phyloP scores from a whole-genome alignment of 2,113 vertebrate species.

The Todiramphus chloris region DNA sequence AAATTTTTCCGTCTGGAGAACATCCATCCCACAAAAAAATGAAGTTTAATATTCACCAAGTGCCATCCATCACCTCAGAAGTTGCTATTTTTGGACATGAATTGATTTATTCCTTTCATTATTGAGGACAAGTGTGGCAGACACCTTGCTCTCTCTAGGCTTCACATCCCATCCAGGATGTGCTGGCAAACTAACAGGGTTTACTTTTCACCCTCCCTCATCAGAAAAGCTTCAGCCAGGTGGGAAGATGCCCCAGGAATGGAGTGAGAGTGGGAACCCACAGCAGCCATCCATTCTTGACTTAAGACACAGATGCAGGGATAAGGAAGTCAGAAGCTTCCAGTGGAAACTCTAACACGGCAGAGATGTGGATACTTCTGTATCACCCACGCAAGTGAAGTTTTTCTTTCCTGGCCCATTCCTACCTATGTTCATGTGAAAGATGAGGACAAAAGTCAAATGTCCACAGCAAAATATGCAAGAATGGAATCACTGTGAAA shows the following conservation, averaged over 20 bases:
- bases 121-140: not conserved
- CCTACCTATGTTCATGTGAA: not conserved
- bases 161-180: not conserved
- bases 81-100: not conserved
- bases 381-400: not conserved
- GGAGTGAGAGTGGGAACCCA: not conserved
- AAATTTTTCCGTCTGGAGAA: not conserved
- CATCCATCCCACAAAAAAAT: not conserved
- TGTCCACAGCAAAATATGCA: not conserved
- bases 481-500: not conserved
- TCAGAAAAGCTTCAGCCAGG: not conserved
- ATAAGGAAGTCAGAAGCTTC: not conserved
- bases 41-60: not conserved
- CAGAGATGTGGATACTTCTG: not conserved
- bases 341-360: not conserved
- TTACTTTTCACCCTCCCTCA: not conserved
- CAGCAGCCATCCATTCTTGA: not conserved
- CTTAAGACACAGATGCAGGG: not conserved
- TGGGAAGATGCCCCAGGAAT: not conserved
- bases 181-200: not conserved
- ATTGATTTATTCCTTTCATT: conserved; percentile 18
- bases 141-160: not conserved
- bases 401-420: not conserved
- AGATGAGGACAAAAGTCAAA: not conserved
- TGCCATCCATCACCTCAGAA: not conserved